phyloP scores from a whole-genome alignment of 2,888 invertebrate species.

The Acrobeloides nanus region DNA sequence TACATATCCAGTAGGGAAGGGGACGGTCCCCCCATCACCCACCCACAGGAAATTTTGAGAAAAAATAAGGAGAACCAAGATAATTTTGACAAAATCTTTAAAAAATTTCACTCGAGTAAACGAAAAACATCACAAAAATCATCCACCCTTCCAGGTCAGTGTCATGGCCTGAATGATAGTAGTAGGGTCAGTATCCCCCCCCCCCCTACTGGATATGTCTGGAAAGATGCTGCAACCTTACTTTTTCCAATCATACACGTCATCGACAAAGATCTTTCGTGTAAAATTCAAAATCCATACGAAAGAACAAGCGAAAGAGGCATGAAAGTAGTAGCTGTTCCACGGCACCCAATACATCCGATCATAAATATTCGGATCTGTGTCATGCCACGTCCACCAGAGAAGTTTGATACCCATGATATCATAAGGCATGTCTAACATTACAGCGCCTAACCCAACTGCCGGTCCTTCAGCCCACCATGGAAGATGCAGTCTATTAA shows the following conservation, averaged over 20 bases:
- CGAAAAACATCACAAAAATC: too few relatives aligned
- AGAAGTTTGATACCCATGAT: conserved; percentile 59
- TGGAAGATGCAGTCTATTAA: conserved; percentile 58
- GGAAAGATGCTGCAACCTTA: too few relatives aligned
- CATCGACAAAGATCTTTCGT: conserved; percentile 59
- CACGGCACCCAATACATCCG: conserved; percentile 72
- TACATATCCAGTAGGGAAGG: too few relatives aligned
- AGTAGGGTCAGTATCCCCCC: too few relatives aligned
- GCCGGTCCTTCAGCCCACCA: conserved; percentile 57
- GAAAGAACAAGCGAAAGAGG: conserved; percentile 68
- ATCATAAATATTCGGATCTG: conserved; percentile 62
- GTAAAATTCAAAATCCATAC: conserved; percentile 64
- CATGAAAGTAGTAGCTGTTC: conserved; percentile 75
- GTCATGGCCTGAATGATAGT: too few relatives aligned
- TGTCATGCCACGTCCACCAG: conserved; percentile 75
- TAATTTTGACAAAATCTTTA: too few relatives aligned
- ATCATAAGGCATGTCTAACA: conserved; percentile 73
- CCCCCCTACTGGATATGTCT: too few relatives aligned
- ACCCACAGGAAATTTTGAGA: too few relatives aligned
- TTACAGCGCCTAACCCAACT: conserved; percentile 67
- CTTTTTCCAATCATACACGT: conserved; percentile 62
- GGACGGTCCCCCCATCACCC: too few relatives aligned
- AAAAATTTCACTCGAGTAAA: too few relatives aligned
- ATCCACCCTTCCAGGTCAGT: too few relatives aligned
- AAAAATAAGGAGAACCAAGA: too few relatives aligned